These are phyloP conservation scores for Notechis scutatus DNA, from an alignment of 2,113 vertebrate genomes.

Conservation along the genomic window DNA sequence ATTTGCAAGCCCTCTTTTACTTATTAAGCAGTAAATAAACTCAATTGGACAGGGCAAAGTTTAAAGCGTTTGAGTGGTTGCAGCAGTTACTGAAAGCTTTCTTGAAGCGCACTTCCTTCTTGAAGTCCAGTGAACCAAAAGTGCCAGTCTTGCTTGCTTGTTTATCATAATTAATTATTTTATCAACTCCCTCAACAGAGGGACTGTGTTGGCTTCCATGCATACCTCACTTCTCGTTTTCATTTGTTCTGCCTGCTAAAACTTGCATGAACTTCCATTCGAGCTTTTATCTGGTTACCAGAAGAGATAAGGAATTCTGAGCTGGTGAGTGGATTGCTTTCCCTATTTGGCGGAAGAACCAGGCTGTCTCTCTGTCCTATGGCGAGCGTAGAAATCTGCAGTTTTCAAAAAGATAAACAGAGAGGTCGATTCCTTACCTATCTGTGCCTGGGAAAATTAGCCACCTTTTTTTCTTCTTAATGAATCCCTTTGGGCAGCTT, in stretches of 20 bases:
- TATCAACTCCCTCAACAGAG: background rate
- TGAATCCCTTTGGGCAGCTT: background rate
- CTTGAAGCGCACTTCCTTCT: background rate
- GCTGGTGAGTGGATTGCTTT: background rate
- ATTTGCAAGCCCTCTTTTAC: background rate
- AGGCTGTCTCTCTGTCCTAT: background rate
- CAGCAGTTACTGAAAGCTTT: background rate
- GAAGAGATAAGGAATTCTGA: background rate
- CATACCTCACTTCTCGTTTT: background rate
- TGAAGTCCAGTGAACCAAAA: background rate
- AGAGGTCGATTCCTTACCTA: background rate
- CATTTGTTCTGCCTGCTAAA: background rate
- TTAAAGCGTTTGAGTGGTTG: background rate
- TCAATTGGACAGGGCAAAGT: background rate
- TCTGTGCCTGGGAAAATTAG: background rate
- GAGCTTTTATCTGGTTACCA: background rate
- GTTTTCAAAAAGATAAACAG: background rate
- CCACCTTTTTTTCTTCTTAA: background rate
- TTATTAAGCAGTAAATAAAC: background rate
- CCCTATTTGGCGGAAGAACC: background rate
- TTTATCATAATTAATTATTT: background rate
- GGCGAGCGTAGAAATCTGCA: background rate
- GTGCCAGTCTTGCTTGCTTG: too few species aligned
- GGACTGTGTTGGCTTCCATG: background rate
- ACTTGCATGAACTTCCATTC: background rate